These are phyloP conservation scores for Agrotis segetum DNA, from an alignment of 2,888 invertebrate species.

Conservation along the genomic window DNA sequence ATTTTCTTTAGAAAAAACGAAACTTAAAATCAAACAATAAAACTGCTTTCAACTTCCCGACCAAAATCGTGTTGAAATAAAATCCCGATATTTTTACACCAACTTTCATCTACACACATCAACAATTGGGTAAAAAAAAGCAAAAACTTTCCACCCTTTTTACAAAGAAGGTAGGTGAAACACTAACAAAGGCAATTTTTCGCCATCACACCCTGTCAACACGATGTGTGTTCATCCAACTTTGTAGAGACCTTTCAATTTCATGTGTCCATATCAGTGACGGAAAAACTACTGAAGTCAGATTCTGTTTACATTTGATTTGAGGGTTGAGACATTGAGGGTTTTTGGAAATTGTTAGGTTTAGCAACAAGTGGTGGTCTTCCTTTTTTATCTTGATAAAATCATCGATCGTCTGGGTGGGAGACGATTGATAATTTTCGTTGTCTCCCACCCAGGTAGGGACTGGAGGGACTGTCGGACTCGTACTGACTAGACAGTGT, in stretches of 20 bases:
- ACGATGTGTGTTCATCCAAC: constrained; percentile 35
- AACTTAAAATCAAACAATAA: too few relatives aligned
- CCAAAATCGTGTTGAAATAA: too few relatives aligned
- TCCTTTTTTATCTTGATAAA: too few relatives aligned
- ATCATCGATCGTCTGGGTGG: too few relatives aligned
- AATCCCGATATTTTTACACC: not conserved
- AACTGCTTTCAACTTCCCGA: too few relatives aligned
- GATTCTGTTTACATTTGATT: constrained; percentile 7
- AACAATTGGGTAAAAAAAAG: constrained; percentile 1
- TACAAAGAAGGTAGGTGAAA: constrained; percentile 1
- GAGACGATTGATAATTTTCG: too few relatives aligned
- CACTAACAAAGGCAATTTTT: constrained; percentile 31
- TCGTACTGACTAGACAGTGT: too few relatives aligned
- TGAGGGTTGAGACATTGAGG: not conserved
- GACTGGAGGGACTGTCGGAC: too few relatives aligned
- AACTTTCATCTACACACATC: not conserved
- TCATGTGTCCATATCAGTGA: constrained; percentile 7
- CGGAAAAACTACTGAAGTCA: not conserved
- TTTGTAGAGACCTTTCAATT: constrained; percentile 18
- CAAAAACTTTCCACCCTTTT: constrained; percentile 5
- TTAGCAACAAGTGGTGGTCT: not conserved
- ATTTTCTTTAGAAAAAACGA: too few relatives aligned
- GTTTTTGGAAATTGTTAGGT: not conserved
- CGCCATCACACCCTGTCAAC: constrained; percentile 11
- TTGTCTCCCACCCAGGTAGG: too few relatives aligned